Evolutionary conservation across 2,888 invertebrate species (phyloP), one percentile per base, ranked within the genome.

Genomic region (Euclidia mi): DNA sequence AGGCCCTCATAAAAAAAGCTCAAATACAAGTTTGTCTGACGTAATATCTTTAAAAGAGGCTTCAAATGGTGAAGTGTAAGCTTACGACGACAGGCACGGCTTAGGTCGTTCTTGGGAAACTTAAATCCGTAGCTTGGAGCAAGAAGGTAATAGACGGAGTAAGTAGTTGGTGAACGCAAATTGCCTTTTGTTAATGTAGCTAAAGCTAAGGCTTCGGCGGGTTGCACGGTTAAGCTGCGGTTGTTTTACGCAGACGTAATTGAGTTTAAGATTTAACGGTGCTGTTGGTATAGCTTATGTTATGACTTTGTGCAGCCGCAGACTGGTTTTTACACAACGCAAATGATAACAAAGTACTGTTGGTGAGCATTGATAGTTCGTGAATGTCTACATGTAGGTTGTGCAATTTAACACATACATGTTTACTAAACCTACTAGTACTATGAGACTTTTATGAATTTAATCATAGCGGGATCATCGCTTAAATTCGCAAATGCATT

Each of bases 21-120:
- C 12, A 44, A 4, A 32, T 32, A 32, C 11, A 6, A 14, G 9
- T 15, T 25, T 14, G 9, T 9, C 6, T 34, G 12, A 9, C 6
- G 1, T 14, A 34, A 34, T 3, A 34, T 14, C 34, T 34, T 34
- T 34, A 14, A 14, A 34, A 34, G 34, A 14, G 14, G 6, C 4
- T 12, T 14, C 14, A 34, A n/a, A n/a, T n/a, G n/a, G n/a, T n/a
- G n/a, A n/a, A n/a, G 38, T 35, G 11, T n/a, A 11, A 18, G 11
- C 18, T 20, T 18, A 7, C 2, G 10, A 11, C 1, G 17, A 42
- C 17, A 41, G 35, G 50, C 10, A 32, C 31, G 43, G 37, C 37
- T 55, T 46, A 67, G 70, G 64, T 70, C 69, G 58, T 61, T 57
- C 42, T 67, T 52, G 42, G 62, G 45, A 63, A 69, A 69, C 66